Conservation (phyloP, 2,888 invertebrate genomes). For the Priocnemis perturbator region DNA sequence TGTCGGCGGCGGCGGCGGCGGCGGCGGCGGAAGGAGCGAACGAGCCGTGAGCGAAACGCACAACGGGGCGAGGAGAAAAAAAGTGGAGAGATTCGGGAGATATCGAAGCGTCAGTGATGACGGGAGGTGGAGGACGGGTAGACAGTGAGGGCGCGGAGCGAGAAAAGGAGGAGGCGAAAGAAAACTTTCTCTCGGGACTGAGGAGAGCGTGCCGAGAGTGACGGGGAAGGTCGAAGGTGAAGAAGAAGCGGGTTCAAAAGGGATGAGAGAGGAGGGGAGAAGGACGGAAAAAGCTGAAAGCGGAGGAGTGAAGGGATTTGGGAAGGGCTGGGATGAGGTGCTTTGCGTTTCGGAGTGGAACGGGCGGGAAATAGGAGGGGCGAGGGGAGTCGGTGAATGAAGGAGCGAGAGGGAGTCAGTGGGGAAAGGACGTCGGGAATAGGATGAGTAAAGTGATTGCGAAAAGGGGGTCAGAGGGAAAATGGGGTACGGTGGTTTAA, state of each 20-base stretch:
- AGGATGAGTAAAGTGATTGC: constrained; percentile 65
- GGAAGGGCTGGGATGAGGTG: constrained; percentile 4
- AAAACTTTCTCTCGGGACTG: not conserved
- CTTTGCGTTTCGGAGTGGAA: constrained; percentile 12
- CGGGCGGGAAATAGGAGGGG: constrained; percentile 21
- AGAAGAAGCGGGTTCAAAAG: not conserved
- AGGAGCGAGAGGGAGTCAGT: not conserved
- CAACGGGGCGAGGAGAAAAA: constrained; percentile 8
- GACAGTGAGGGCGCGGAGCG: not conserved
- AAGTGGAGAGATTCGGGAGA: constrained; percentile 3
- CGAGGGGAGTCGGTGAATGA: not conserved
- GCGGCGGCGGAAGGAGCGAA: too few relatives aligned
- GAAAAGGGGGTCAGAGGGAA: constrained; percentile 56
- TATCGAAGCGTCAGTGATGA: not conserved
- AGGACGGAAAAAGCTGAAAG: not conserved
- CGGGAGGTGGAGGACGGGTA: not conserved
- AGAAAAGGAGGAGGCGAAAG: not conserved
- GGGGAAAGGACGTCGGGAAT: constrained; percentile 33
- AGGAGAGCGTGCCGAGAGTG: not conserved
- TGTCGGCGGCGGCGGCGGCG: too few relatives aligned
- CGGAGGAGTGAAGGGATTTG: constrained; percentile 16
- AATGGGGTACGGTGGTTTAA: constrained; percentile 66
- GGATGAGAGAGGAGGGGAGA: not conserved
- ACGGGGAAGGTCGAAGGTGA: not conserved
- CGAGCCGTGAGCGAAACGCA: too few relatives aligned